Evolutionary conservation across 2,888 invertebrate species (phyloP), one percentile per base, ranked within the genome.

Genomic region (Lepidonotus clava): DNA sequence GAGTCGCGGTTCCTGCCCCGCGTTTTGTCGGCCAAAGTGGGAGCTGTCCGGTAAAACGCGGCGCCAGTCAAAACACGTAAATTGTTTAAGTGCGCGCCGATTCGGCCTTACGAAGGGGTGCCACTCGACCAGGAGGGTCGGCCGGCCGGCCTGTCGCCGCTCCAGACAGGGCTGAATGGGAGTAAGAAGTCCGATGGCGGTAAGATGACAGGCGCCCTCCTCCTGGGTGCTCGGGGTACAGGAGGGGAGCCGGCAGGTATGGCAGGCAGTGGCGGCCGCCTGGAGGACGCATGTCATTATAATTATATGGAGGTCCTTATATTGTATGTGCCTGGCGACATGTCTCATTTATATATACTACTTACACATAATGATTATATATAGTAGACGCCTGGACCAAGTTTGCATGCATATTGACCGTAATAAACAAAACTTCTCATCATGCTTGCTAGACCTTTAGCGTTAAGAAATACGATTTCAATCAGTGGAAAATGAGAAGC

Each of bases 71-170:
- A 71, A 41, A 46, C 80, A 41, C 28, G 46, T 80, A 80, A 80
- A 80, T 80, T 80, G 80, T 80, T 80, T 80, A 80, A 80, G 80
- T 80, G 80, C 80, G 32, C 14, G 41, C 24, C 46, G 46, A 80
- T 80, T 80, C 46, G 38, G 14, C 24, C n/a, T 34, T 6, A 71
- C 36, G 38, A 71, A 38, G 36, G 71, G 38, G 8, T 71, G 71
- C 18, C 71, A 71, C 71, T 71, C 71, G 36, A 21, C 46, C 18
- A 18, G 18, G 8, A 18, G 46, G n/a, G n/a, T n/a, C n/a, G n/a
- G n/a, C n/a, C n/a, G n/a, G n/a, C n/a, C 8, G 46, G 46, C 8
- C 46, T 46, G 46, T 46, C 46, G 18, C 8, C 8, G 18, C 46
- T 18, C 8, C 46, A 18, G 46, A 18, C 46, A 46, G 46, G 8